These are phyloP conservation scores for Philantomba maxwellii DNA, from an alignment of 2,113 vertebrate species.

Conservation along the genomic window DNA sequence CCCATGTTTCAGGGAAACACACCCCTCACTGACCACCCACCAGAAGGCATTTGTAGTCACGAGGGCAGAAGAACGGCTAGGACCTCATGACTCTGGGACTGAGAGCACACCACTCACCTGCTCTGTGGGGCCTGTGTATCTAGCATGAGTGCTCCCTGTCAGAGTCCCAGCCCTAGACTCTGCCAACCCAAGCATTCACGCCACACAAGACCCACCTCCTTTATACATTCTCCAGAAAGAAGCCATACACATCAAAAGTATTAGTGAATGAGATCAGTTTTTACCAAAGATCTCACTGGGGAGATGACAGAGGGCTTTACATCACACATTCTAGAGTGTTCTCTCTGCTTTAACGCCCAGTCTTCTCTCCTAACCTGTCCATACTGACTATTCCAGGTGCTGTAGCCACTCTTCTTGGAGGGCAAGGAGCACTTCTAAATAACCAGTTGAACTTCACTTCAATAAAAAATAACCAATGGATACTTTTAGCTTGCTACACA, in stretches of 20 bases:
- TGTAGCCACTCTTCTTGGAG: background rate
- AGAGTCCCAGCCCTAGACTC: background rate
- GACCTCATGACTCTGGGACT: background rate
- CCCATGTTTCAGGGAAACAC: background rate
- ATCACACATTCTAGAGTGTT: background rate
- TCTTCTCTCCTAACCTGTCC: background rate
- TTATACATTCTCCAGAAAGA: background rate
- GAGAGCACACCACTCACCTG: background rate
- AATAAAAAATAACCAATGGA: background rate
- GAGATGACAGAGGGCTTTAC: background rate
- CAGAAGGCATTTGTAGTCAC: background rate
- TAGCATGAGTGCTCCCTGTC: background rate
- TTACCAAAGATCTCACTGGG: background rate
- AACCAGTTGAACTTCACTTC: background rate
- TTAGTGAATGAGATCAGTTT: background rate
- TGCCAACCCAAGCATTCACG: background rate
- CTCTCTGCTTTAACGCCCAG: background rate
- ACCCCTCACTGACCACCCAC: background rate
- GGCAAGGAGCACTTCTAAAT: background rate
- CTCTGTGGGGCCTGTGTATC: background rate
- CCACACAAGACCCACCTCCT: background rate
- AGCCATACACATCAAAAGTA: background rate
- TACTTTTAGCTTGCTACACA: background rate
- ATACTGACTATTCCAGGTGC: background rate
- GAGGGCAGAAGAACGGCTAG: background rate